Conservation (phyloP, 2,888 invertebrate species). For the Branchellion lobata region DNA sequence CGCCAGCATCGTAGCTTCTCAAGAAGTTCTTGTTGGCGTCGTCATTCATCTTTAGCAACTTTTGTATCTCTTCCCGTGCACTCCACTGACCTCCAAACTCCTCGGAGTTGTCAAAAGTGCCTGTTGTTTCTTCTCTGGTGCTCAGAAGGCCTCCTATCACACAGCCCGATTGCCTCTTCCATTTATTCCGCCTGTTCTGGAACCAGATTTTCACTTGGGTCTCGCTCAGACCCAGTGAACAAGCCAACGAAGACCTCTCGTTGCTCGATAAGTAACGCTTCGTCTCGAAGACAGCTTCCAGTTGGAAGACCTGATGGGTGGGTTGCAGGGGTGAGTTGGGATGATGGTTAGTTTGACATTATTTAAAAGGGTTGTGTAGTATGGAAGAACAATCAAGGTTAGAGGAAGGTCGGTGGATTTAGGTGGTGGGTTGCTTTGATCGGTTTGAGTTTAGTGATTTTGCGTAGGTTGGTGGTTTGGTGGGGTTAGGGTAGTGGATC, state of each 20-base stretch:
- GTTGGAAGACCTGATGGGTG: constrained; percentile 57
- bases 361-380: neutral
- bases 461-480: too few species aligned
- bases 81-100: neutral
- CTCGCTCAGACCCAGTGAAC: constrained; percentile 61
- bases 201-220: constrained; percentile 64
- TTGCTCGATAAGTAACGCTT: constrained; percentile 62
- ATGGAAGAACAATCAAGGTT: neutral
- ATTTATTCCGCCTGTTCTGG: constrained; percentile 62
- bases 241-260: constrained; percentile 60
- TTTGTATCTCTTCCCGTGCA: neutral
- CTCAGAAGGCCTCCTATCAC: constrained; percentile 24
- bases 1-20: too few species aligned
- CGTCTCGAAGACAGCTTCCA: constrained; percentile 62
- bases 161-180: constrained; percentile 67
- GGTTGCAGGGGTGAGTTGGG: neutral
- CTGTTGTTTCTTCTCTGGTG: too few species aligned
- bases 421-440: too few species aligned
- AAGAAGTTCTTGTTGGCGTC: too few species aligned
- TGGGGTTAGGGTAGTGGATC: too few species aligned
- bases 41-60: too few species aligned
- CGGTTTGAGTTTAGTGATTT: too few species aligned
- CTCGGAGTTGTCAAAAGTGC: too few species aligned
- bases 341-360: neutral
- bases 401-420: neutral